These are phyloP conservation scores for Tupaia tana DNA, from an alignment of 2,113 vertebrate genomes.

Conservation along the genomic window DNA sequence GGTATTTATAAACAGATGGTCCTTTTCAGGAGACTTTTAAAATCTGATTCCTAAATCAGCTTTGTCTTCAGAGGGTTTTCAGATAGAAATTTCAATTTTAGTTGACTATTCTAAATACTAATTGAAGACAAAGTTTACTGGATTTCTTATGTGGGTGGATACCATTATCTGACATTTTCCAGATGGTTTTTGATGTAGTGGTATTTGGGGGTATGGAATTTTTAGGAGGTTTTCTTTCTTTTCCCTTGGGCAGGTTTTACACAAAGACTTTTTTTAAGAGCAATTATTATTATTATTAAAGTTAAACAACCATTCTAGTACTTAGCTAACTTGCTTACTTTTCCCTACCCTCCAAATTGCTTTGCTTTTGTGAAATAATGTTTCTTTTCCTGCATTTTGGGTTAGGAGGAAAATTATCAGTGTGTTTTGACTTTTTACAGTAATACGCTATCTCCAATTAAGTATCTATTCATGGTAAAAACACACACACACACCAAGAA, in stretches of 20 bases:
- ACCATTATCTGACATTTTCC: conserved; percentile 85
- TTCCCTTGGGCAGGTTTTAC: conserved; percentile 69
- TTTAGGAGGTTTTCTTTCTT: conserved; percentile 79
- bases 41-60: conserved; percentile 79
- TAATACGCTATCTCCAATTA: conserved; percentile 69
- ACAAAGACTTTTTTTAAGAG: conserved; percentile 55
- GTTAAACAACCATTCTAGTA: conserved; percentile 15
- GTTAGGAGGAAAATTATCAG: not conserved
- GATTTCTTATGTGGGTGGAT: conserved; percentile 78
- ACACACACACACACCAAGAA: not conserved
- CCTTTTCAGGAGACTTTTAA: conserved; percentile 85
- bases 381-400: not conserved
- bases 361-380: conserved; percentile 44
- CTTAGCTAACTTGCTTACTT: conserved; percentile 1
- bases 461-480: conserved; percentile 71
- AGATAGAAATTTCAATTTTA: conserved; percentile 77
- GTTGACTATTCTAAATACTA: conserved; percentile 84
- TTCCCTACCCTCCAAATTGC: not conserved
- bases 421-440: conserved; percentile 61
- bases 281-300: conserved; percentile 50
- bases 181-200: conserved; percentile 82
- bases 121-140: conserved; percentile 81
- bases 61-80: conserved; percentile 83
- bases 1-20: conserved; percentile 82
- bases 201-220: conserved; percentile 72